Conservation (phyloP, 2,113 vertebrate species). For the Etheostoma cragini region DNA sequence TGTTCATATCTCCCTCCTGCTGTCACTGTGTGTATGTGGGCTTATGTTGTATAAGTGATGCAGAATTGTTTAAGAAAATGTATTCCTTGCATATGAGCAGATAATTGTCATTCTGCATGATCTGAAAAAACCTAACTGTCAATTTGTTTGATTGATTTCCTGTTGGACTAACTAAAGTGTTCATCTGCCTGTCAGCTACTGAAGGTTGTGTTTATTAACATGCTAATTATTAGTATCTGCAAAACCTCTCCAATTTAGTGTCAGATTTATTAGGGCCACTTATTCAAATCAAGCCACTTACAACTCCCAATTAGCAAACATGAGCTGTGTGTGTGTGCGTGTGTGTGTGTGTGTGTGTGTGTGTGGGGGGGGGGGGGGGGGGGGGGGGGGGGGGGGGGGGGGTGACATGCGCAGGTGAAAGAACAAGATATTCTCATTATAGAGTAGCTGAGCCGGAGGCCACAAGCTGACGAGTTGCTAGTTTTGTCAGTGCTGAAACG, state of each 20-base stretch:
- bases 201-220: conserved; percentile 15
- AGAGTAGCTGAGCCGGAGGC: conserved; percentile 46
- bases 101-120: not conserved
- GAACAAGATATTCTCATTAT: conserved; percentile 52
- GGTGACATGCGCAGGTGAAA: conserved; percentile 47
- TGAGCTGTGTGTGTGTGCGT: conserved; percentile 10
- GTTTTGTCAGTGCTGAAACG: conserved; percentile 61
- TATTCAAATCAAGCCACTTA: conserved; percentile 30
- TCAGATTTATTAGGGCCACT: conserved; percentile 31
- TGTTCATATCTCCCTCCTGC: conserved; percentile 20
- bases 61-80: not conserved
- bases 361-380: no score
- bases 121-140: not conserved
- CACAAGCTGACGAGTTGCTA: conserved; percentile 45
- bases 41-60: not conserved
- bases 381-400: not conserved
- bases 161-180: conserved; percentile 3
- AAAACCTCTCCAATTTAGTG: conserved; percentile 25
- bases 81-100: not conserved
- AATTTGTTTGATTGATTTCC: not conserved
- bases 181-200: not conserved
- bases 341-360: conserved; percentile 6
- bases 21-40: conserved; percentile 17
- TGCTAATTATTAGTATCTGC: conserved; percentile 28
- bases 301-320: conserved; percentile 32